A percentile compares a stretch with the other conserved stretches of the same genome.
phyloP scores from a whole-genome alignment of 2,888 invertebrate genomes.

The Brachypterus glaber region DNA sequence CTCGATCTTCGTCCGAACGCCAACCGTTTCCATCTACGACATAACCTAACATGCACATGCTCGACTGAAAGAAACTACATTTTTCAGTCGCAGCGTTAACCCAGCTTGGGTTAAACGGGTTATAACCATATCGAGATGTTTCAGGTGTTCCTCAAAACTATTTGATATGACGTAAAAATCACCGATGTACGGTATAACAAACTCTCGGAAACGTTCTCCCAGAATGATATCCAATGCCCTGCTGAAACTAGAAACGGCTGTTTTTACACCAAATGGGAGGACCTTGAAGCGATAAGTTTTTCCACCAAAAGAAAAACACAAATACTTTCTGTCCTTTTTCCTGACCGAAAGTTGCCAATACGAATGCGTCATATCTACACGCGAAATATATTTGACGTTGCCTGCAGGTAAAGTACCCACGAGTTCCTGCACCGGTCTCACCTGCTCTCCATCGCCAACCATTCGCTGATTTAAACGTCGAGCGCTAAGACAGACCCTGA shows the following conservation, averaged over 20 bases:
- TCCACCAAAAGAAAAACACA: constrained; percentile 20
- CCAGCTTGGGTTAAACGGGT: constrained; percentile 10
- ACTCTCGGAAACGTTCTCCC: constrained; percentile 13
- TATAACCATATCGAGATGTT: constrained; percentile 17
- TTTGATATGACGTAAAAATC: constrained; percentile 18
- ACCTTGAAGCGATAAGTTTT: constrained; percentile 18
- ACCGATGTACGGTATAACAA: constrained; percentile 15
- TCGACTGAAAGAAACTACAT: constrained; percentile 18
- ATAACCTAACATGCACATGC: constrained; percentile 20
- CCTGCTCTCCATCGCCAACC: constrained; percentile 13
- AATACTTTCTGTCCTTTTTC: constrained; percentile 18
- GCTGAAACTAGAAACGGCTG: constrained; percentile 15
- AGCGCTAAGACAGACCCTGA: constrained; percentile 11
- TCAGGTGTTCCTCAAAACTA: constrained; percentile 15
- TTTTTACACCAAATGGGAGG: constrained; percentile 17
- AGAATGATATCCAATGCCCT: constrained; percentile 16
- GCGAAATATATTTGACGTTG: constrained; percentile 17
- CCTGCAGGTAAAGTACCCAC: constrained; percentile 17
- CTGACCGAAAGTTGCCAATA: constrained; percentile 23
- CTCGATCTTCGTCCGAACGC: constrained; percentile 18
- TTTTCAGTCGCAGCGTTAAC: constrained; percentile 21
- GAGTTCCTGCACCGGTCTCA: constrained; percentile 15
- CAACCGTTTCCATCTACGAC: constrained; percentile 18
- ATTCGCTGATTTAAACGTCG: constrained; percentile 11
- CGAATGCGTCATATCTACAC: constrained; percentile 20